Evolutionary conservation across 2,113 vertebrate genomes (phyloP).

Genomic region (Heterocephalus glaber): DNA sequence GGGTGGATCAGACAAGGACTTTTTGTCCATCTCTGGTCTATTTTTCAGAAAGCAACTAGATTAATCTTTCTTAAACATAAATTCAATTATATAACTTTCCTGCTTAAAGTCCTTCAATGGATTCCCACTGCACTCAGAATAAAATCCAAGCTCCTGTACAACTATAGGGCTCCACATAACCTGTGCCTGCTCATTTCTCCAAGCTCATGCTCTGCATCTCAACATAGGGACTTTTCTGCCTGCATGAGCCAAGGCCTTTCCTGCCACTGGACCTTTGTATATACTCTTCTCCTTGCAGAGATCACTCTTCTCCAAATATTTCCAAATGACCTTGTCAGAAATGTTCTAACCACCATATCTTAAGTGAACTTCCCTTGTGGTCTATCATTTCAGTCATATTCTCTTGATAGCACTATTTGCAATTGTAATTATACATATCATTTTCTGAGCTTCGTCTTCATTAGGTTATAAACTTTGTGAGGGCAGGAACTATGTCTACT

Average conservation of each 20-base stretch:
- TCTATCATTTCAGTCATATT: not conserved
- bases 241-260: not conserved
- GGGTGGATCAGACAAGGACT: slow-evolving; percentile 52
- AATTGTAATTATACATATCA: not conserved
- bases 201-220: not conserved
- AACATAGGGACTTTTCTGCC: not conserved
- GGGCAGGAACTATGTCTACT: not conserved
- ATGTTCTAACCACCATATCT: not conserved
- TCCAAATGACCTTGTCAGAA: not conserved
- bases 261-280: not conserved
- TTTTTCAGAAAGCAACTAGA: slow-evolving; percentile 57
- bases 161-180: not conserved
- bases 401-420: not conserved
- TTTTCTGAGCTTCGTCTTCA: not conserved
- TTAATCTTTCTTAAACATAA: slow-evolving; percentile 59
- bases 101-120: not conserved
- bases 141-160: not conserved
- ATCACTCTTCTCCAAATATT: not conserved
- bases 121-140: not conserved
- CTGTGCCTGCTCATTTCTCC: not conserved
- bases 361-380: not conserved
- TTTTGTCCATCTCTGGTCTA: slow-evolving; percentile 35
- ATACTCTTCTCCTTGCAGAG: not conserved
- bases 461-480: not conserved
- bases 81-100: not conserved